Conservation (phyloP, 2,797 vertebrate species). For the Hippoglossus hippoglossus region DNA sequence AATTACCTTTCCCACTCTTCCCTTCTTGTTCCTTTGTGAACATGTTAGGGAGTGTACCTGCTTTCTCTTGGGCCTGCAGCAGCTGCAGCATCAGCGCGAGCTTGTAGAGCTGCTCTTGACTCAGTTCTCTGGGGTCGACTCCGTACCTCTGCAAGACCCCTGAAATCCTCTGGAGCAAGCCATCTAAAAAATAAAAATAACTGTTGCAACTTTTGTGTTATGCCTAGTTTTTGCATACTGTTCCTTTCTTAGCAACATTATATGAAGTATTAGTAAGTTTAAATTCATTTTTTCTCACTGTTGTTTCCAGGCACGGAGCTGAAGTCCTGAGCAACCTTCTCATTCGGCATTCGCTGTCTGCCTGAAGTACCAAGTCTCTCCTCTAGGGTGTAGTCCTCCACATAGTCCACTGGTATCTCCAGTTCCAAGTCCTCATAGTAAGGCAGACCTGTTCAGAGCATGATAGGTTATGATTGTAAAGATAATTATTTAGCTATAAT, state of each 20-base stretch:
- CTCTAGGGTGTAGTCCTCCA: slow-evolving; percentile 80
- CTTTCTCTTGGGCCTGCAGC: slow-evolving; percentile 81
- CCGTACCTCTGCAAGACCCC: slow-evolving; percentile 86
- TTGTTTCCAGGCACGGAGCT: slow-evolving; percentile 67
- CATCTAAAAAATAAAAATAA: slow-evolving; percentile 73
- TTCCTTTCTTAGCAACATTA: too few relatives aligned
- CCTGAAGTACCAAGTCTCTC: slow-evolving; percentile 62
- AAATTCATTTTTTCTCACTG: slow-evolving; percentile 66
- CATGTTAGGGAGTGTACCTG: slow-evolving; percentile 64
- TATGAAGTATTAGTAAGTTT: background rate
- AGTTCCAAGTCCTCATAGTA: slow-evolving; percentile 83
- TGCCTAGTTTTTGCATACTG: background rate
- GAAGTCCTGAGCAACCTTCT: slow-evolving; percentile 74
- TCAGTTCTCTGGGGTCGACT: slow-evolving; percentile 88
- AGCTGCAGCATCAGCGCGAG: slow-evolving; percentile 88
- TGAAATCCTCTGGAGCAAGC: slow-evolving; percentile 85
- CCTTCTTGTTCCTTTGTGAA: background rate
- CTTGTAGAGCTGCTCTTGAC: slow-evolving; percentile 89
- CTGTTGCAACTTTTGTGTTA: too few relatives aligned
- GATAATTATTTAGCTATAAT: background rate
- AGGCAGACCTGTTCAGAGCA: slow-evolving; percentile 64
- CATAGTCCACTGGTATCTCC: slow-evolving; percentile 82
- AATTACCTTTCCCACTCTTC: background rate
- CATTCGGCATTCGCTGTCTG: slow-evolving; percentile 65
- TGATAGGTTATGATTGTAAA: background rate